Evolutionary conservation across 2,797 vertebrate species (phyloP).

Genomic region (Eupleurogrammus muticus): DNA sequence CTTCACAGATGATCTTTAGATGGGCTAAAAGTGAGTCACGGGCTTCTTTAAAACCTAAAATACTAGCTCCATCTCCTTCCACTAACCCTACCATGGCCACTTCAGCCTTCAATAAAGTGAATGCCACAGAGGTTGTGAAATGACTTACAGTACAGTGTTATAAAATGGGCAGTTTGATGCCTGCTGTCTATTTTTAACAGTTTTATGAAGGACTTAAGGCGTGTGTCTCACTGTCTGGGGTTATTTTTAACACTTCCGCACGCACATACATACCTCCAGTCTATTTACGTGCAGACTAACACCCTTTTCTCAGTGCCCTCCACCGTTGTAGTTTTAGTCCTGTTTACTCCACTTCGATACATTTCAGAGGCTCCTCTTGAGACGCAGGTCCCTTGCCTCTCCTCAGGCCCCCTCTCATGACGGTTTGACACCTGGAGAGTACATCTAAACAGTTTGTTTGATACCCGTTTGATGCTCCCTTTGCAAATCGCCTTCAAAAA

Average conservation of each 20-base stretch:
- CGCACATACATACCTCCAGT: slow-evolving; percentile 9
- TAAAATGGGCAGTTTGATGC: slow-evolving; percentile 67
- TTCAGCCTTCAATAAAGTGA: slow-evolving; percentile 62
- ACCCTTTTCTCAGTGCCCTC: neutral
- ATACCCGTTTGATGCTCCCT: slow-evolving; percentile 64
- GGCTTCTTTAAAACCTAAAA: slow-evolving; percentile 45
- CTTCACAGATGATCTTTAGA: slow-evolving; percentile 10
- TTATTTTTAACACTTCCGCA: slow-evolving; percentile 9
- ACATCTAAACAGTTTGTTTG: slow-evolving; percentile 75
- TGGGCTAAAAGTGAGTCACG: slow-evolving; percentile 27
- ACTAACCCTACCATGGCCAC: slow-evolving; percentile 52
- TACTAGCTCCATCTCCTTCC: slow-evolving; percentile 41
- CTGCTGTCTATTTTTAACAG: slow-evolving; percentile 59
- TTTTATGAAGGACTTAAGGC: slow-evolving; percentile 50
- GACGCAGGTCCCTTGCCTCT: slow-evolving; percentile 27
- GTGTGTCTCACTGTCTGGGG: slow-evolving; percentile 38
- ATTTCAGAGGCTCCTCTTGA: slow-evolving; percentile 55
- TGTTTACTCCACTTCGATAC: slow-evolving; percentile 55
- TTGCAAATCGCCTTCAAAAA: slow-evolving; percentile 62
- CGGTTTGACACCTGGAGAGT: slow-evolving; percentile 54
- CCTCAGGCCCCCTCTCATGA: slow-evolving; percentile 20
- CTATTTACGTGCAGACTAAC: slow-evolving; percentile 16
- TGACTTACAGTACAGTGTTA: slow-evolving; percentile 49
- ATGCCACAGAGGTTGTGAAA: slow-evolving; percentile 67
- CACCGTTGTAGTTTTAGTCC: slow-evolving; percentile 56